Base-by-base conservation (phyloP, 2,888 invertebrate genomes). In the Drosophila neonasuta region DNA sequence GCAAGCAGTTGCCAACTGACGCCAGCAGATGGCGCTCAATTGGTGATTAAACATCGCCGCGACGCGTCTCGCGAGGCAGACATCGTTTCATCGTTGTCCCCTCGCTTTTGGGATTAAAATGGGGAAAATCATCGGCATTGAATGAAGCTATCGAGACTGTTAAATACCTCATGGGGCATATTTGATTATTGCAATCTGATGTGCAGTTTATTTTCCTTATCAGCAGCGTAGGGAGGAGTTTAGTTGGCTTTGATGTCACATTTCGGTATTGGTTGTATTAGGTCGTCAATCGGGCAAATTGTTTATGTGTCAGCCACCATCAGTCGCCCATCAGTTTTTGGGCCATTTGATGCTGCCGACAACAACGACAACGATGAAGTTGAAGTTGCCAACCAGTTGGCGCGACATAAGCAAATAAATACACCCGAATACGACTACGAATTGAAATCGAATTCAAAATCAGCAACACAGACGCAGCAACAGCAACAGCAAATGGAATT, bases 371-470 rank as follows among this genome's bases (percentile, higher is more conserved):
- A 32, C 32, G 34, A 36, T 6, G 34, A 36, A 6, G 34, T 5
- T 11, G 46, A 56, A 80, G 75, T 75, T 77, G 75, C 68, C 83
- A 78, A 78, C 67, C 76, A 73, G 78, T 80, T 74, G 83, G 66
- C 56, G 77, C 81, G 79, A 84, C 82, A 81, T 81, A 77, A 81
- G 81, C 65, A 81, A 81, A 81, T 84, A 81, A 81, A 81, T 84
- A 83, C 39, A 39, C 32, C 45, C 56, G 54, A 45, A 48, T 57
- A 54, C 56, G 65, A 77, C 64, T 74, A 44, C 36, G 11, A 62
- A 34, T 45, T 44, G n/a, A 42, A 42, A 44, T 45, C 55, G 7
- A n/a, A 45, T 17, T 30, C 15, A 17, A 15, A 48, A 34, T 50
- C 49, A 3, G 36, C 36, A 44, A 29, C 24, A 36, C 45, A 24